Conservation (phyloP, 2,113 vertebrate genomes). For the Panurus biarmicus region DNA sequence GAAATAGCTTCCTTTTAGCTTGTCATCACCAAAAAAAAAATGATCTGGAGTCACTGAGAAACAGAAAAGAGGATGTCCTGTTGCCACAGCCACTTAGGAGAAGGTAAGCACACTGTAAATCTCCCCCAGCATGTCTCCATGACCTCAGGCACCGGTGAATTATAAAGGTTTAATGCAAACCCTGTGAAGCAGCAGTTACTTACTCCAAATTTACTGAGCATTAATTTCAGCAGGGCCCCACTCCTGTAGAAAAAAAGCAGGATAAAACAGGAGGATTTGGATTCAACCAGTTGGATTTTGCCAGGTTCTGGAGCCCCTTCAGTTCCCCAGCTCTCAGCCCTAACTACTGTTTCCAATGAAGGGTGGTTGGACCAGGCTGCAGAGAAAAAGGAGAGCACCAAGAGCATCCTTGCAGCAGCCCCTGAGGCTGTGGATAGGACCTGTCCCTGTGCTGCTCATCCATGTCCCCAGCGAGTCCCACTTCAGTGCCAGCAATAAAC, state of each 20-base stretch:
- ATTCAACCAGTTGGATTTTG: not conserved
- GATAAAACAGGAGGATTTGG: not conserved
- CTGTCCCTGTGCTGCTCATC: fast-evolving
- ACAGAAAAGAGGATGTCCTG: not conserved
- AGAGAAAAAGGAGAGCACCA: not conserved
- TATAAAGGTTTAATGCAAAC: slow-evolving; percentile 16
- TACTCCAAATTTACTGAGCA: slow-evolving; percentile 11
- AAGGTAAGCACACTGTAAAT: not conserved
- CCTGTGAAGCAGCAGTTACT: not conserved
- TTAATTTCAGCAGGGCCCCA: not conserved
- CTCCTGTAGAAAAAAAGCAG: not conserved
- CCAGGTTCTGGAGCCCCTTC: not conserved
- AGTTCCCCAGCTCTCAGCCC: not conserved
- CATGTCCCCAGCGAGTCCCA: not conserved
- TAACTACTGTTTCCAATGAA: not conserved
- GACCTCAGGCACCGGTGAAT: slow-evolving; percentile 4
- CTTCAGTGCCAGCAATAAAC: not conserved
- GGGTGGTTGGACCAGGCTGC: fast-evolving
- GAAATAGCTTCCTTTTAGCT: not conserved
- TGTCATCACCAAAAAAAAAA: not conserved
- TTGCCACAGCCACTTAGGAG: slow-evolving; percentile 22
- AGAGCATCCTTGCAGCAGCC: not conserved
- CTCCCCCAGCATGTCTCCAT: not conserved
- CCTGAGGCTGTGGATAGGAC: fast-evolving
- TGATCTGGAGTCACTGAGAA: not conserved